phyloP scores from a whole-genome alignment of 2,888 invertebrate species.

The Yponomeuta plumbellus region DNA sequence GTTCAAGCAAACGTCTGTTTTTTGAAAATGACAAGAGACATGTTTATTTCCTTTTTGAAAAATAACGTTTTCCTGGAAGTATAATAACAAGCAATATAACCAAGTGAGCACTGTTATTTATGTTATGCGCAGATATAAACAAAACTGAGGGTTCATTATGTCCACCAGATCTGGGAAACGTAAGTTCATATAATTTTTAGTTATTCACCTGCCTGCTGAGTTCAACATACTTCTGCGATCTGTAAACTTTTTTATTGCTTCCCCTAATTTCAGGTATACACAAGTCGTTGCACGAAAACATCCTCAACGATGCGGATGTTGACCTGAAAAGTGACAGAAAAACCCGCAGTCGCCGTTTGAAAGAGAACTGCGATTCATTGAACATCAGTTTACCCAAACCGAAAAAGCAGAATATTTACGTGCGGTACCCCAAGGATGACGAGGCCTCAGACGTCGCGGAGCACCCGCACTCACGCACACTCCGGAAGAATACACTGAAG shows the following conservation, averaged over 20 bases:
- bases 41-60: too few species aligned
- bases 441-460: slow-evolving; percentile 26
- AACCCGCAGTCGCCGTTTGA: slow-evolving; percentile 42
- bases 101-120: too few species aligned
- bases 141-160: slow-evolving; percentile 28
- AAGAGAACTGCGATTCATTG: slow-evolving; percentile 37
- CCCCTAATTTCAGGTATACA: slow-evolving; percentile 49
- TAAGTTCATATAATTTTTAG: slow-evolving; percentile 35
- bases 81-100: too few species aligned
- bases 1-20: too few species aligned
- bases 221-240: too few species aligned
- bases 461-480: background rate
- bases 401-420: slow-evolving; percentile 52
- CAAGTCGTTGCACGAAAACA: slow-evolving; percentile 36
- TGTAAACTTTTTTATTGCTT: background rate
- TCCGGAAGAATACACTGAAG: slow-evolving; percentile 42
- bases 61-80: too few species aligned
- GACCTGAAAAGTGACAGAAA: slow-evolving; percentile 41
- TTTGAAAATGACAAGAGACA: too few species aligned
- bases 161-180: slow-evolving; percentile 66
- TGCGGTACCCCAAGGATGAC: slow-evolving; percentile 49
- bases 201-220: background rate
- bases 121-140: background rate
- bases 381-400: slow-evolving; percentile 29
- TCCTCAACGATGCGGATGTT: slow-evolving; percentile 25